Conservation (phyloP, 2,888 invertebrate species). For the Dynastes hyllus region DNA sequence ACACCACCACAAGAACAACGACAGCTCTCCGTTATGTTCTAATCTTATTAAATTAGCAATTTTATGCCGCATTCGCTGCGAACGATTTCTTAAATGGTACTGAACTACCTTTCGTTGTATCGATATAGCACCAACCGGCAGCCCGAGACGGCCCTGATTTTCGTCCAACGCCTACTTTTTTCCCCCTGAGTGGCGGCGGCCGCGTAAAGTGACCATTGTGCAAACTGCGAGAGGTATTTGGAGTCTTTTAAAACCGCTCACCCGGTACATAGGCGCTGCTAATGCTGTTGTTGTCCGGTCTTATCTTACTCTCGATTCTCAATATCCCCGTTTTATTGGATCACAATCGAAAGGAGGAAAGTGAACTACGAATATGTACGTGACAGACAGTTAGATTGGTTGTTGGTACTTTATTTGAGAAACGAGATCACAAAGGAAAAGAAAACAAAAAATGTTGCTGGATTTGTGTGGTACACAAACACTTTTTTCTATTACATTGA, state of each 20-base stretch:
- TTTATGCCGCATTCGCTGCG: conserved; percentile 33
- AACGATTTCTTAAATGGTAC: conserved; percentile 18
- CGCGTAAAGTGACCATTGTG: conserved; percentile 19
- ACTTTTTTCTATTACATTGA: too few relatives aligned
- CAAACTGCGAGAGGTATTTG: conserved; percentile 11
- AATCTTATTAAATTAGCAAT: conserved; percentile 24
- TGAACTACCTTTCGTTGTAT: background rate
- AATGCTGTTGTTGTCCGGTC: background rate
- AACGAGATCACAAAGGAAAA: too few relatives aligned
- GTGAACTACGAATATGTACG: too few relatives aligned
- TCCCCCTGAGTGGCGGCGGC: background rate
- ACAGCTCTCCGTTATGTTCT: background rate
- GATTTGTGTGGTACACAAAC: too few relatives aligned
- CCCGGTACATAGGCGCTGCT: conserved; percentile 7
- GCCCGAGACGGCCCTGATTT: conserved; percentile 6
- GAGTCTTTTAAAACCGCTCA: conserved; percentile 41
- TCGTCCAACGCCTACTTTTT: conserved; percentile 15
- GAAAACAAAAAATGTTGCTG: too few relatives aligned
- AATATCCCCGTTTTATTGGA: background rate
- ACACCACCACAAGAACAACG: background rate
- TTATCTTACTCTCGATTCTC: too few relatives aligned
- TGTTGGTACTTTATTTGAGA: too few relatives aligned
- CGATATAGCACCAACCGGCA: background rate
- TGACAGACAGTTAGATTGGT: too few relatives aligned
- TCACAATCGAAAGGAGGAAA: background rate